A percentile compares a stretch with the other conserved stretches of the same genome.
These are phyloP conservation scores for Metellina segmentata DNA, from an alignment of 2,888 invertebrate species.

Conservation along the genomic window DNA sequence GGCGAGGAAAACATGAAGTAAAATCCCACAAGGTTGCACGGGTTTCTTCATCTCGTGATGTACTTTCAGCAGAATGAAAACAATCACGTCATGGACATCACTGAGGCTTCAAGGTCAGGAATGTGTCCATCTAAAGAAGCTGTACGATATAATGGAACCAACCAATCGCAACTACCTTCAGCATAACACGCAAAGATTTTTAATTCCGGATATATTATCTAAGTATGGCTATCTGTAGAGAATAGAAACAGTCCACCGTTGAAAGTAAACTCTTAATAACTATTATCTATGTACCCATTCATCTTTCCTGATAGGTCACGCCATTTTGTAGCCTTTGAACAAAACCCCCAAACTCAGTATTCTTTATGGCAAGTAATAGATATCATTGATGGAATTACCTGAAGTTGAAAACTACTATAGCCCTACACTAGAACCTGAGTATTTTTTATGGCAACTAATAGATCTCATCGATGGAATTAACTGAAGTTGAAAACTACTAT, in stretches of 20 bases:
- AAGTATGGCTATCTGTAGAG: not conserved
- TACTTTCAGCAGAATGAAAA: not conserved
- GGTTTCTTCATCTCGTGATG: no score
- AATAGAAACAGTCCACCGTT: no score
- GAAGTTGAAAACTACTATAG: no score
- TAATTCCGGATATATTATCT: not conserved
- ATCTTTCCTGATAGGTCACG: not conserved
- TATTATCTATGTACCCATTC: not conserved
- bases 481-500: no score
- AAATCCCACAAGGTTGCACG: no score
- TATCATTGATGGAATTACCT: no score
- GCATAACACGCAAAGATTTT: not conserved
- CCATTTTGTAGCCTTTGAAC: not conserved
- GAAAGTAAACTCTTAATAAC: not conserved
- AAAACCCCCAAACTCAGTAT: no score
- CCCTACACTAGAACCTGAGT: no score
- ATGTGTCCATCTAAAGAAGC: not conserved
- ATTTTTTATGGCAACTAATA: no score
- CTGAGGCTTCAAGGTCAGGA: not conserved
- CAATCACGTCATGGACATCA: not conserved
- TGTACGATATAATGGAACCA: not conserved
- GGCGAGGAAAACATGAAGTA: no score
- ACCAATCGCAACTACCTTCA: not conserved
- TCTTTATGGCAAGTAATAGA: no score
- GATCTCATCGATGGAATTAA: no score